Evolutionary conservation across 2,113 vertebrate genomes (phyloP).

Genomic region (Rhegmatorhina hoffmannsi): DNA sequence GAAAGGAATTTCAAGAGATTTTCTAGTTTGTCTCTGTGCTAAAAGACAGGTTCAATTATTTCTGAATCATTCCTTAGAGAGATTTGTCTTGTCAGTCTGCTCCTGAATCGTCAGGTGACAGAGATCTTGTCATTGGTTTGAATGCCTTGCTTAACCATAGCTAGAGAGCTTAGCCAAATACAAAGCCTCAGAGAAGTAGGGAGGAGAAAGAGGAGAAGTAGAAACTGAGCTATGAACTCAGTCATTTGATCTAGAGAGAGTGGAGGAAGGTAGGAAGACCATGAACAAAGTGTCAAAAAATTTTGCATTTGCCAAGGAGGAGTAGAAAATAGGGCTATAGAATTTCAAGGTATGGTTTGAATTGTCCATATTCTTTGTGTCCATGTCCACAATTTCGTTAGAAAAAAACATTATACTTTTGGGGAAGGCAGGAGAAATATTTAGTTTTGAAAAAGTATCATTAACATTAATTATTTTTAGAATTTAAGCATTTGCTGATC

Average conservation of each 20-base stretch:
- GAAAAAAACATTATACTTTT: background rate
- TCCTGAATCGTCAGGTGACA: background rate
- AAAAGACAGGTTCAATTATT: slow-evolving; percentile 5
- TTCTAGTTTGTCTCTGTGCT: background rate
- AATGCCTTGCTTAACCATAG: background rate
- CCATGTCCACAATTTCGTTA: background rate
- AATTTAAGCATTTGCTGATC: background rate
- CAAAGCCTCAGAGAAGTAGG: background rate
- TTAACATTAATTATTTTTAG: background rate
- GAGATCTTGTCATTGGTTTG: background rate
- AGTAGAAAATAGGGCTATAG: background rate
- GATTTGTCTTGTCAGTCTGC: slow-evolving; percentile 2
- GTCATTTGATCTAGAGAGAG: background rate
- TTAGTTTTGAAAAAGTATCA: background rate
- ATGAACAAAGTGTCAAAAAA: background rate
- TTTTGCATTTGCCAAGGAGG: background rate
- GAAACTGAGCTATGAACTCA: background rate
- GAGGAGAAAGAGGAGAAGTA: background rate
- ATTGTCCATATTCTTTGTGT: background rate
- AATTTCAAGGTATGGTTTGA: background rate
- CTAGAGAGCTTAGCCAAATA: background rate
- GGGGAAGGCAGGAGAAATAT: background rate
- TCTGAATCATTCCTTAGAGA: background rate
- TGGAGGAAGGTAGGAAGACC: background rate
- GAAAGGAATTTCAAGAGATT: slow-evolving; percentile 28